Evolutionary conservation across 2,888 invertebrate species (phyloP), one percentile per base, ranked within the genome.

Genomic region (Thera obeliscata): DNA sequence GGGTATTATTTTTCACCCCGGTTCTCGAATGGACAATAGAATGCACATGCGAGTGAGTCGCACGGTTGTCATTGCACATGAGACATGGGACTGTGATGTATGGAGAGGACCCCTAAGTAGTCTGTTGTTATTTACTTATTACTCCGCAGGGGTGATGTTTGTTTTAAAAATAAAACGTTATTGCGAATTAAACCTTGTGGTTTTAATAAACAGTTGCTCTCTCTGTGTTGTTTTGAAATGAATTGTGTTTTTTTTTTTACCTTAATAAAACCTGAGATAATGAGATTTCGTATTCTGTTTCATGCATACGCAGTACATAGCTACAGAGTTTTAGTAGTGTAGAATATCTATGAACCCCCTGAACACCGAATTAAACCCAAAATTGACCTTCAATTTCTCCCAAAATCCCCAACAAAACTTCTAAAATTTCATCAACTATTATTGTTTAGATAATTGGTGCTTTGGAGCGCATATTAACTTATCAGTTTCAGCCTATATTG

Each of bases 41-140:
- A 41, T 69, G 61, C 65, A 62, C 22, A 59, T 54, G 56, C 43
- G 61, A 22, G 36, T 36, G 50, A 35, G 35, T 69, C 61, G 49
- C 64, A 65, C 62, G 56, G 46, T 56, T 62, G 65, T 65, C 69
- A 56, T 56, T 58, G 63, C 67, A 60, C 41, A 60, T 59, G 43
- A 58, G 43, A 60, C 41, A 60, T 59, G 43, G 55, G 43, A 8
- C 22, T 55, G 54, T 62, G 50, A 61, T 58, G 64, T 61, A 64
- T 64, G 54, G 48, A 38, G 50, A 64, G 67, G 56, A 2, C 38
- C 61, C 58, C 56, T 61, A 59, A 65, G 56, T 62, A 65, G 50
- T 59, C 50, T 38, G 43, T 64, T 66, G 61, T 57, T 66, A 54
- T 61, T 61, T 66, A 58, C 36, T 57, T 43, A 43, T 58, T 49